Percentiles rank a stretch among this genome's conserved stretches.
phyloP scores from a whole-genome alignment of 2,797 vertebrate genomes.

The Emydoidea blandingii region DNA sequence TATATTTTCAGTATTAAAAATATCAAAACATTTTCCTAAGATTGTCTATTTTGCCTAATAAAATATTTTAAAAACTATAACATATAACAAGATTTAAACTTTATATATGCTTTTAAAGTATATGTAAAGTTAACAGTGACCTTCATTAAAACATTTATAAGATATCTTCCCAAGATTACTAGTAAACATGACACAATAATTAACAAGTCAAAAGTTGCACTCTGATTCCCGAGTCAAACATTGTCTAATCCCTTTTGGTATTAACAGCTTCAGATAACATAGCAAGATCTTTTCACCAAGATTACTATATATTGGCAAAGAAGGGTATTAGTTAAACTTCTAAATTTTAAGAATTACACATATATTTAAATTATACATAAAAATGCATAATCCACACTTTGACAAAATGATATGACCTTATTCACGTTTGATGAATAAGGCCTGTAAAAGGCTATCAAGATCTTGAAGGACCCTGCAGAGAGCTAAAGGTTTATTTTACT shows the following conservation, averaged over 20 bases:
- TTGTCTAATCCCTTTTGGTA: neutral
- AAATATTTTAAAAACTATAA: constrained; percentile 2
- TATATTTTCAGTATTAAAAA: neutral
- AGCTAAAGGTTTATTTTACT: too few species aligned
- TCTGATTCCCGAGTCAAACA: neutral
- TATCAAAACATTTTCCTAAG: neutral
- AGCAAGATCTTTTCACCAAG: neutral
- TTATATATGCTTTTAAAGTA: constrained; percentile 37
- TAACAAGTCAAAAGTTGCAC: neutral
- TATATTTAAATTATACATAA: neutral
- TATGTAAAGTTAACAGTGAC: neutral
- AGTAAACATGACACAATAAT: neutral
- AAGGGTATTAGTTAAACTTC: neutral
- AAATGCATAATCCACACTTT: neutral
- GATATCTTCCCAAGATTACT: neutral
- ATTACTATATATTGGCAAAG: neutral
- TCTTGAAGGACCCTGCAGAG: too few species aligned
- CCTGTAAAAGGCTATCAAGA: neutral
- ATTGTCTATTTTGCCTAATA: neutral
- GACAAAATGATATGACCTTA: neutral
- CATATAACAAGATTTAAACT: neutral
- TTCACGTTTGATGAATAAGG: neutral
- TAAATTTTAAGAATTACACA: neutral
- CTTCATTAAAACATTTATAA: neutral
- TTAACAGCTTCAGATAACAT: neutral